A percentile compares a stretch with the other conserved stretches of the same genome.
These are phyloP conservation scores for Notolabrus celidotus DNA, from an alignment of 2,797 vertebrate genomes.

Conservation along the genomic window DNA sequence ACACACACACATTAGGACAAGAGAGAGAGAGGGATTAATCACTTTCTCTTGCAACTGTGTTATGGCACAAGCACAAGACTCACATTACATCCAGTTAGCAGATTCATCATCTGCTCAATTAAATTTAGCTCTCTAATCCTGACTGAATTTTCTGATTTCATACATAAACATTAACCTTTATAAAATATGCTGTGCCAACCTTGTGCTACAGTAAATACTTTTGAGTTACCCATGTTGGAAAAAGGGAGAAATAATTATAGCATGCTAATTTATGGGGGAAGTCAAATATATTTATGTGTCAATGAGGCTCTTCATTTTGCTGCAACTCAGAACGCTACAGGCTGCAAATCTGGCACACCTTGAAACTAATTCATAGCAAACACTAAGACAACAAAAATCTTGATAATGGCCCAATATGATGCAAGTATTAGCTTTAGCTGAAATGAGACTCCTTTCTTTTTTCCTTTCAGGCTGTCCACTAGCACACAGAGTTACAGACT, in stretches of 20 bases:
- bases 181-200: constrained; percentile 42
- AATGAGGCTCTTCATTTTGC: constrained; percentile 44
- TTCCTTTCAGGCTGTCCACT: neutral
- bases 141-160: constrained; percentile 50
- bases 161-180: constrained; percentile 59
- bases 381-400: constrained; percentile 19
- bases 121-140: constrained; percentile 52
- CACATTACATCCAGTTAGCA: constrained; percentile 41
- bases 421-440: constrained; percentile 11
- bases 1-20: constrained; percentile 5
- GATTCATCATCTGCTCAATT: constrained; percentile 52
- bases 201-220: constrained; percentile 55
- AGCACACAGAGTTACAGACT: neutral
- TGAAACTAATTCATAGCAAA: constrained; percentile 37
- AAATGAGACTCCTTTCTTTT: constrained; percentile 1
- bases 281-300: constrained; percentile 54
- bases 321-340: constrained; percentile 29
- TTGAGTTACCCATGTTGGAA: constrained; percentile 47
- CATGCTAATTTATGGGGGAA: constrained; percentile 45
- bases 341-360: constrained; percentile 20
- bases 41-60: constrained; percentile 27
- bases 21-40: constrained; percentile 40
- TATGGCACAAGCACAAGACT: constrained; percentile 27
- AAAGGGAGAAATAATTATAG: constrained; percentile 56
- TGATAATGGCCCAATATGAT: constrained; percentile 38